Conservation (phyloP, 2,113 vertebrate species). For the Cochlearius cochlearius region DNA sequence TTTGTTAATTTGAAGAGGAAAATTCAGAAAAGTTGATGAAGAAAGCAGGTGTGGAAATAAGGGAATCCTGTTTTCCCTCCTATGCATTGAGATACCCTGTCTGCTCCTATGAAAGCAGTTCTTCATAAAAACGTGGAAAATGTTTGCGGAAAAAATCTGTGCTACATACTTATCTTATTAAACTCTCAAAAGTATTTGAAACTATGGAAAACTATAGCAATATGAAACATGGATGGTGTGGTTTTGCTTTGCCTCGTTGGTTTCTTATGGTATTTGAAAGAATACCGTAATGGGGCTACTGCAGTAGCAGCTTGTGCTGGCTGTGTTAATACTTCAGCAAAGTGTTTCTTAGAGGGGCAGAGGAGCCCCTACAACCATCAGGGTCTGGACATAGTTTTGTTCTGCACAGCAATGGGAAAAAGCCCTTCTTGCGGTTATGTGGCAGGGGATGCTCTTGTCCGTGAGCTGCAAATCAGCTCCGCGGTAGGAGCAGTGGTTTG, state of each 20-base stretch:
- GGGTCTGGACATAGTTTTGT: background rate
- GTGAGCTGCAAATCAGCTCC: background rate
- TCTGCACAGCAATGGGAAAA: background rate
- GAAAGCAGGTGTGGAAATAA: background rate
- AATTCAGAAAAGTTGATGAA: background rate
- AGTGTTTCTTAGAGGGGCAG: background rate
- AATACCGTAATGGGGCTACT: accelerated
- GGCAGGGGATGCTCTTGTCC: background rate
- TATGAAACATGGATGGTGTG: accelerated
- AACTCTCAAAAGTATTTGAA: background rate
- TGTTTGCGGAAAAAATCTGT: background rate
- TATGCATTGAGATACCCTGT: background rate
- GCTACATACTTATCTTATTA: background rate
- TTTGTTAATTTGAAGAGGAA: background rate
- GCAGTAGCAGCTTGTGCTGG: background rate
- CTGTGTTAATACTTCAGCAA: background rate
- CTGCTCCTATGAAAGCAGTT: background rate
- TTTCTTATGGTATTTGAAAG: background rate
- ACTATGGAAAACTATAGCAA: background rate
- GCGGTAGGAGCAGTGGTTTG: background rate
- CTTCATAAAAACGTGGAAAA: background rate
- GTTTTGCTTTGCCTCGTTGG: background rate
- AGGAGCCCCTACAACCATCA: background rate
- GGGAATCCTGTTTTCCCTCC: background rate
- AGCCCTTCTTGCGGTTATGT: accelerated